Base-by-base conservation (phyloP, 2,113 vertebrate species). In the Rhinichthys klamathensis region DNA sequence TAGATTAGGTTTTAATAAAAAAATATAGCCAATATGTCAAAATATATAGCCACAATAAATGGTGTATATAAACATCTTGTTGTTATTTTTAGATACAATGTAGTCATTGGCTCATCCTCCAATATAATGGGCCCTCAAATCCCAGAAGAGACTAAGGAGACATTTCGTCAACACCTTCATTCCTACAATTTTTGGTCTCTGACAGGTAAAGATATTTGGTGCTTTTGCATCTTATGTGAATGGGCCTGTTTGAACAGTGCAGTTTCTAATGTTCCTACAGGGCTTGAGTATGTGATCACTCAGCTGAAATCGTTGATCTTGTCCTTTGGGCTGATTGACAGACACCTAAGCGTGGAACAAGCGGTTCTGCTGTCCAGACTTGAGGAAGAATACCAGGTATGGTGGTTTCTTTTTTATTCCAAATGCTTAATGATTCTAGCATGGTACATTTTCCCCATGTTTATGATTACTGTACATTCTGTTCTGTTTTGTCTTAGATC, bases 351-450 rank as follows among this genome's bases (percentile, higher is more conserved):
- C 0, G 98, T 98, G 82, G 98, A 99, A 87, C 93, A 96, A 92
- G 98, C 97, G 0, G 97, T 99, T 87, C 91, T 98, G 6, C 92
- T 99, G 41, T 99, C 98, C 35, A 96, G 97, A 80, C 94, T 99
- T 74, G 98, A 99, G 92, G 98, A 99, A 87, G 97, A 98, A 88
- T 99, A 95, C 90, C 98, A 99, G 98, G 98, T 99, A 92, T 21
- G 21, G 44, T 49, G 8, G 7, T 35, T 67, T 41, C 6, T 58
- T 0, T 74, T 27, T 44, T 58, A n/a, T 79, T 75, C 7, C 16
- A 41, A 18, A 10, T 67, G n/a, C 13, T 49, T 49, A 46, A 11
- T 32, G 27, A 11, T 41, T 15, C n/a, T 13, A 2, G 2, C 11
- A 51, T 54, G 35, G 51, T 35, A 58, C 9, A 10, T 58, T 65